Conservation (phyloP, 2,113 vertebrate genomes). For the Mustela lutreola region DNA sequence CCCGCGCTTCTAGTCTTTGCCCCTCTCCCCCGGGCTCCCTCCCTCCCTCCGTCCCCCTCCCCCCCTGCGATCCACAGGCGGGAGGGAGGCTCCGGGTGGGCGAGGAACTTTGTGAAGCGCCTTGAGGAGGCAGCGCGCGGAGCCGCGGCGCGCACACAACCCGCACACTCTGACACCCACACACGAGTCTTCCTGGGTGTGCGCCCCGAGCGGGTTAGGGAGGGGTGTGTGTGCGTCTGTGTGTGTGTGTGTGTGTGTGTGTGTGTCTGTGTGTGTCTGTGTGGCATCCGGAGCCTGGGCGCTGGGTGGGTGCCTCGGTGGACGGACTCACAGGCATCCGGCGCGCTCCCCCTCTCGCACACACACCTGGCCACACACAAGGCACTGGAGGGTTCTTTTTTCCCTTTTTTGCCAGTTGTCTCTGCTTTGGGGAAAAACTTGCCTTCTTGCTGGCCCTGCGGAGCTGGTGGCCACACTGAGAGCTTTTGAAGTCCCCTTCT, state of each 20-base stretch:
- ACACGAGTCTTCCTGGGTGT: neutral
- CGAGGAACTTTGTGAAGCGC: constrained; percentile 77
- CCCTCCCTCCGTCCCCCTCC: neutral
- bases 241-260: neutral
- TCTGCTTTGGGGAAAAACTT: neutral
- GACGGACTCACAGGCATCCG: neutral
- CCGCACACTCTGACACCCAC: constrained; percentile 67
- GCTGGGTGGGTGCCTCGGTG: neutral
- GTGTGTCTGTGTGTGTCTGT: neutral
- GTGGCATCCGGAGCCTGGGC: rapidly evolving
- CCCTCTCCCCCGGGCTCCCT: neutral
- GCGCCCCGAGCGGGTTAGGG: neutral
- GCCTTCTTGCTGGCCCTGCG: neutral
- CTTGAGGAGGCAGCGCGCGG: constrained; percentile 61
- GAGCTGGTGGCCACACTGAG: neutral
- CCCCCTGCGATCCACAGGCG: constrained; percentile 38
- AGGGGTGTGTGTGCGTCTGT: too few species aligned
- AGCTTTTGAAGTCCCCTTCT: constrained; percentile 63
- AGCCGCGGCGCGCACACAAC: constrained; percentile 48
- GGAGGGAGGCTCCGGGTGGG: constrained; percentile 70
- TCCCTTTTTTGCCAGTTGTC: neutral
- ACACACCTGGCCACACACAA: constrained; percentile 51
- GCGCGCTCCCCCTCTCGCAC: neutral
- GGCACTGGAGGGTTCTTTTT: neutral
- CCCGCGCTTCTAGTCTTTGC: neutral